A percentile compares a stretch with the other conserved stretches of the same genome.
These are phyloP conservation scores for Octodon degus DNA, from an alignment of 2,113 vertebrate genomes.

Conservation along the genomic window DNA sequence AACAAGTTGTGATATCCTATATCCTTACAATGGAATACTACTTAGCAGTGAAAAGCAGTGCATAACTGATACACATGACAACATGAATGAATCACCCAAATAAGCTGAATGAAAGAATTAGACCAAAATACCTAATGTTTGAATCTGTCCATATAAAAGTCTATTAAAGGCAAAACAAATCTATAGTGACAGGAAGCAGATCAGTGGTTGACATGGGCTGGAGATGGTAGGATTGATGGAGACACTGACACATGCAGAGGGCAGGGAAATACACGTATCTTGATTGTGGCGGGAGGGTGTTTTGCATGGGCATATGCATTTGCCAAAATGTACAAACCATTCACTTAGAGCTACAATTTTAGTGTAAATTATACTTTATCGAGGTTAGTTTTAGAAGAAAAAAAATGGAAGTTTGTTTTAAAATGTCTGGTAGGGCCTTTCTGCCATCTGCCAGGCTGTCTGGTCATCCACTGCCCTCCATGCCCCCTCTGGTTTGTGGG, in stretches of 20 bases:
- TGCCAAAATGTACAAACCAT: not conserved
- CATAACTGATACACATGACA: not conserved
- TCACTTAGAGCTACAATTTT: not conserved
- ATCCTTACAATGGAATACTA: not conserved
- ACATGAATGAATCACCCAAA: not conserved
- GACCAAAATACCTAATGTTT: not conserved
- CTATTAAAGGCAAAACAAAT: not conserved
- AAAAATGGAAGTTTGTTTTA: not conserved
- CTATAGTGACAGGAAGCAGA: not conserved
- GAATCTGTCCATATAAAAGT: not conserved
- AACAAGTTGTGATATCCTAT: not conserved
- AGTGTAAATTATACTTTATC: not conserved
- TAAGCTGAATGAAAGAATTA: not conserved
- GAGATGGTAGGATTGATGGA: not conserved
- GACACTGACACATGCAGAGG: not conserved
- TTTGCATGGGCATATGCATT: not conserved
- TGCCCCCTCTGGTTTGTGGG: not conserved
- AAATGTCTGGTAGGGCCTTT: not conserved
- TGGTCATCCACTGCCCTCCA: not conserved
- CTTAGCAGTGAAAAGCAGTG: not conserved
- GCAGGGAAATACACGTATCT: not conserved
- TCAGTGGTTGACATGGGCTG: not conserved
- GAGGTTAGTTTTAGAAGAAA: not conserved
- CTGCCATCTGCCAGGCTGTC: not conserved
- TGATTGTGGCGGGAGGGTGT: not conserved